Base-by-base conservation (phyloP, 2,113 vertebrate genomes). In the Alethe castanea region DNA sequence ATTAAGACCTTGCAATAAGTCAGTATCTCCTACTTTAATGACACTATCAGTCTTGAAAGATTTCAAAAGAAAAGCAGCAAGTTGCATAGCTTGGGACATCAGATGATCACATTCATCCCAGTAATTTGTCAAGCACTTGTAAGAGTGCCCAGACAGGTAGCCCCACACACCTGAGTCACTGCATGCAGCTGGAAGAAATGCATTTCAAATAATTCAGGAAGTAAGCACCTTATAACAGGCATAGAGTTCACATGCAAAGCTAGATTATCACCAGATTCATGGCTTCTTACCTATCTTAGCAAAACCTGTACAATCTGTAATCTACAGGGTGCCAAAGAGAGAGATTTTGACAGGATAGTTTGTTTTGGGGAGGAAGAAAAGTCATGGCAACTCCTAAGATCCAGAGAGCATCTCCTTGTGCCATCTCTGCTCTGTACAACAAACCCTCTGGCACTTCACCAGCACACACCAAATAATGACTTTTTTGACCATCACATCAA, bases 401-500 rank as follows among this genome's bases (percentile, higher is more conserved):
- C 8, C n/a, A 65, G 8, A 54, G 19, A 81, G 52, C 31, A 82
- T n/a, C 28, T 81, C 48, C 53, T 69, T 57, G 45, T 85, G 25
- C 42, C 1, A 0, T 25, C n/a, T 25, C 26, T 59, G n/a, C 28
- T 85, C 16, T 1, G 0, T 7, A 36, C 45, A 71, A 18, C 11
- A 36, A 71, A 15, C 53, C 35, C 48, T 31, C n/a, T 3, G 36
- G 14, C 7, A 1, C 77, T 67, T 69, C 56, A 74, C 35, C 35
- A 61, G 35, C 16, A 13, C 5, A 45, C 7, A 56, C 25, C 9
- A 26, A 77, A 89, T 33, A 64, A 57, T 24, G 23, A 50, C 12
- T 86, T 57, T 28, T 35, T 44, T 33, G 45, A 40, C 28, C 19
- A 35, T 24, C 67, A 62, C 5, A 6, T 28, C 31, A 73, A 73